Evolutionary conservation across 2,888 invertebrate species (phyloP).

Genomic region (Tinea trinotella): DNA sequence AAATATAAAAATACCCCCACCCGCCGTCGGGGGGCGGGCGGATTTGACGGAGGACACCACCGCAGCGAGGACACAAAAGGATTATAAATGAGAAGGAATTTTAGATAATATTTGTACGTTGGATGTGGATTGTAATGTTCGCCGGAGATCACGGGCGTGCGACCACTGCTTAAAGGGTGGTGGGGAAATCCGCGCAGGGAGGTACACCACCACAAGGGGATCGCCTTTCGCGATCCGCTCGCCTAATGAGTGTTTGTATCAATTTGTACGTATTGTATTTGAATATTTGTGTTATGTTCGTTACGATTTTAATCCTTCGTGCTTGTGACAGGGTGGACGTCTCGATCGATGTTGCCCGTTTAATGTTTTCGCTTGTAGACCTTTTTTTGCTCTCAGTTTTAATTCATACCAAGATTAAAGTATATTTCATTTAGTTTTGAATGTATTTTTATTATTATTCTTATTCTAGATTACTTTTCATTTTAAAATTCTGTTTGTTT

Average conservation of each 20-base stretch:
- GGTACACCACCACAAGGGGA: slow-evolving; percentile 29
- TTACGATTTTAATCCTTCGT: slow-evolving; percentile 68
- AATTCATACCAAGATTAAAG: slow-evolving; percentile 56
- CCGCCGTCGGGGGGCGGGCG: slow-evolving; percentile 32
- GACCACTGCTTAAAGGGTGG: slow-evolving; percentile 18
- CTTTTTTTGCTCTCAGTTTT: slow-evolving; percentile 39
- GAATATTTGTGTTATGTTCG: slow-evolving; percentile 67
- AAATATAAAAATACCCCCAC: slow-evolving; percentile 71
- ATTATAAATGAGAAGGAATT: slow-evolving; percentile 74
- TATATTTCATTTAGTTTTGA: slow-evolving; percentile 23
- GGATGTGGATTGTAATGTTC: slow-evolving; percentile 71
- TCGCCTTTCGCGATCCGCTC: slow-evolving; percentile 55
- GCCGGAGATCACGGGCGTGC: slow-evolving; percentile 42
- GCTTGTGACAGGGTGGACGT: slow-evolving; percentile 38
- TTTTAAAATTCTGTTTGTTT: background rate
- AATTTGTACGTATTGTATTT: slow-evolving; percentile 71
- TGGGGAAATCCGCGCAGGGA: too few relatives aligned
- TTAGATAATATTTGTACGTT: slow-evolving; percentile 73
- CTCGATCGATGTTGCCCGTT: slow-evolving; percentile 60
- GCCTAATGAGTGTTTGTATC: slow-evolving; percentile 72
- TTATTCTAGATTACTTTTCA: background rate
- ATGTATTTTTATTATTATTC: background rate
- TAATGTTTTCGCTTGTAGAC: slow-evolving; percentile 39
- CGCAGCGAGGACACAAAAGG: slow-evolving; percentile 69
- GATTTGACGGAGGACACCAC: slow-evolving; percentile 69